Evolutionary conservation across 1,140 invertebrate genomes (phyloP), one percentile per base, ranked within the genome.

Genomic region (Thereuonema tuberculata): DNA sequence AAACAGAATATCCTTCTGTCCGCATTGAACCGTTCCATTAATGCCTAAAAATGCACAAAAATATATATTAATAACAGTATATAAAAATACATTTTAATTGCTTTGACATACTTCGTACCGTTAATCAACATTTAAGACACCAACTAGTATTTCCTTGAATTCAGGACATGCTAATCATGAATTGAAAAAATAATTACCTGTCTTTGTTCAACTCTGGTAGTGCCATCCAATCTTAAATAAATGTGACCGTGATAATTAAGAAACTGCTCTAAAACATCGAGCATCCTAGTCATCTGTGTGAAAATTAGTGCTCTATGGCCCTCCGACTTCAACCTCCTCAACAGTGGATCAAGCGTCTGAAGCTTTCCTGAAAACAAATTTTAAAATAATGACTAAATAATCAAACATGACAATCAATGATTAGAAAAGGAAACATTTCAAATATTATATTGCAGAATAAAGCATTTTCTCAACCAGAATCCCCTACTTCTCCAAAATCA

Each of bases 231-330:
- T 37, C 97, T 78, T 57, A 99, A 78, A 78, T 99, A 99, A 68
- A 92, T 87, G 73, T 98, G 89, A 1, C 95, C 95, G 74, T 98
- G 95, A 74, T 89, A 89, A 71, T 93, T 96, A 1, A 99, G 82
- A 74, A 99, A 99, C 15, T 87, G 84, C 78, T 99, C 96, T 14
- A 99, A 78, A 49, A 99, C 91, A 74, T 99, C 96, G 62, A 99
- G 76, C 92, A 99, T 98, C 70, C 89, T 84, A 3, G 97, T 98
- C 97, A 99, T 99, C 79, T 99, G 97, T n/a, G 97, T 99, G 74
- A 99, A 99, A 63, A 99, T 95, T 0, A 99, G 77, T 50, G 92
- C 94, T 63, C 96, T 78, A 74, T 99, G 96, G 58, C 80, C 81
- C n/a, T 80, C 89, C 2, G 74, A 72, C 72, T 94, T 95, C 9